Percentiles rank a stretch among this genome's conserved stretches.
Evolutionary conservation across 2,888 invertebrate genomes (phyloP).

Genomic region (Tenthredo amoena): DNA sequence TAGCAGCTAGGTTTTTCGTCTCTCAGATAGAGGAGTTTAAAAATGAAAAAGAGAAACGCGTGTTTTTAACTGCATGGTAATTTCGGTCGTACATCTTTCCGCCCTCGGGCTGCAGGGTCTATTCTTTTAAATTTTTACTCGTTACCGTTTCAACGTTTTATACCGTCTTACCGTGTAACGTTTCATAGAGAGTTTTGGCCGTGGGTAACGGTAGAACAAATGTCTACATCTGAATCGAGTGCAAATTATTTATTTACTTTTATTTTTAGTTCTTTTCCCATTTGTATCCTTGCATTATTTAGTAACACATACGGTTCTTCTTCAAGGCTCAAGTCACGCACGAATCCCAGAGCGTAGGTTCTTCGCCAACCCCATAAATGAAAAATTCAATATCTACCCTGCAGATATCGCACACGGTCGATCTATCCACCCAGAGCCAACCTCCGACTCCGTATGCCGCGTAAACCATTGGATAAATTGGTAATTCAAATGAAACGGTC

Average conservation of each 20-base stretch:
- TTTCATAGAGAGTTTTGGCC: not conserved
- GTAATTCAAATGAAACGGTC: constrained; percentile 47
- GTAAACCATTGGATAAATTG: constrained; percentile 41
- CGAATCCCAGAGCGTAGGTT: constrained; percentile 26
- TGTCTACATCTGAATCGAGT: constrained; percentile 3
- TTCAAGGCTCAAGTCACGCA: constrained; percentile 41
- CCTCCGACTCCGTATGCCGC: not conserved
- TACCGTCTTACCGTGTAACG: not conserved
- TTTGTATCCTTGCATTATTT: constrained; percentile 47
- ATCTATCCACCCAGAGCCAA: constrained; percentile 34
- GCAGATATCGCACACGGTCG: constrained; percentile 45
- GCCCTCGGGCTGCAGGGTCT: not conserved
- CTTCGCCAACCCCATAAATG: constrained; percentile 38
- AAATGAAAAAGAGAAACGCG: constrained; percentile 1
- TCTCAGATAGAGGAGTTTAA: constrained; percentile 22
- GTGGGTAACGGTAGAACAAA: not conserved
- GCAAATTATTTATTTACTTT: constrained; percentile 39
- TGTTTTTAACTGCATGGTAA: constrained; percentile 33
- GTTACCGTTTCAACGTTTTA: not conserved
- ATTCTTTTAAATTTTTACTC: constrained; percentile 15
- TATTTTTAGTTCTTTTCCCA: constrained; percentile 47
- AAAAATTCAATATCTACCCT: constrained; percentile 53
- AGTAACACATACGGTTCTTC: constrained; percentile 21
- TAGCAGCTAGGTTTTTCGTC: not conserved
- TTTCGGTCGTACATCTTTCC: constrained; percentile 24